Base-by-base conservation (phyloP, 2,113 vertebrate species). In the Glareola pratincola region DNA sequence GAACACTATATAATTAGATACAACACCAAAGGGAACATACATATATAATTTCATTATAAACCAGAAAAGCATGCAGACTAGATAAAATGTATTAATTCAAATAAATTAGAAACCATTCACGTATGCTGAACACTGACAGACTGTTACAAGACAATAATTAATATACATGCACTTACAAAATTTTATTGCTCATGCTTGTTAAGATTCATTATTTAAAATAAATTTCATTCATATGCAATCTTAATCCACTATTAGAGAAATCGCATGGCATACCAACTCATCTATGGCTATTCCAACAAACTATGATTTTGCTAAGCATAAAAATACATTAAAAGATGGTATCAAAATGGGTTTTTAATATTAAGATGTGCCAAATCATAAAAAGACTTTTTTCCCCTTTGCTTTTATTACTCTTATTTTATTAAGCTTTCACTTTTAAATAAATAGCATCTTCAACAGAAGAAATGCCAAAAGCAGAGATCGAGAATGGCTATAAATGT, bases 1-100 rank as follows among this genome's bases (percentile, higher is more conserved):
- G 98, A 97, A 98, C 92, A 98, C 97, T 98, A 92, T 95, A 97
- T 98, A 96, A 97, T 98, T 98, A 98, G 97, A 97, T 97, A 97
- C 92, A 96, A 97, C 93, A 98, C 92, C 94, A 94, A 94, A 71
- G 32, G 95, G 63, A 95, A 97, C 97, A 96, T 45, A 91, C 75
- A 91, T 30, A 69, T 13, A 69, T 66, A 80, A 97, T 84, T 94
- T 96, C 81, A 92, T 90, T 84, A 84, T 56, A 96, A 97, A 94
- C 64, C 43, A 74, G 60, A 87, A 97, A 96, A 88, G 90, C 98
- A 98, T 97, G 98, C 98, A 97, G 64, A 94, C 84, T 94, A 84
- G 86, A 88, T 68, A 73, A 95, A 95, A 95, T 7, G 10, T 69
- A 85, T 73, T 95, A 76, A 57, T 94, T 94, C 7, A 75, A 94